Evolutionary conservation across 2,888 invertebrate genomes (phyloP).

Genomic region (Papilio protenor): DNA sequence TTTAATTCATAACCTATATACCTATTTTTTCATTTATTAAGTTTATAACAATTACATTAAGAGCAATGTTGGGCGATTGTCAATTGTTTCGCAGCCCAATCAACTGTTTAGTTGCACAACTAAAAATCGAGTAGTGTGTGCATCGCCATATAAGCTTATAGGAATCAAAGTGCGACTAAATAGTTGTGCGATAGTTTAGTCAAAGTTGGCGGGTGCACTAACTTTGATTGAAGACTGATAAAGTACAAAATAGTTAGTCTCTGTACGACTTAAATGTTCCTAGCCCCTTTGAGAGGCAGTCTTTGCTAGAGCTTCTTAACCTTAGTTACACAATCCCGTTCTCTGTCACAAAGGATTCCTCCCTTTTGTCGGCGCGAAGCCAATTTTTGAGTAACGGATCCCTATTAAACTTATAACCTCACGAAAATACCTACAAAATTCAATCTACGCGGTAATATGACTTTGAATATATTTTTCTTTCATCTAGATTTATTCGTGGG

Average conservation of each 20-base stretch:
- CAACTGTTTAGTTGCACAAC: too few relatives aligned
- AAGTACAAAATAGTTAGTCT: constrained; percentile 10
- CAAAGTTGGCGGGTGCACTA: too few relatives aligned
- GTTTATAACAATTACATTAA: too few relatives aligned
- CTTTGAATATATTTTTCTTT: constrained; percentile 25
- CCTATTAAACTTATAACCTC: constrained; percentile 53
- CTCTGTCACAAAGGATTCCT: constrained; percentile 54
- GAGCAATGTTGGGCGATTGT: too few relatives aligned
- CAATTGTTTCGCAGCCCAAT: too few relatives aligned
- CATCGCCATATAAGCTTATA: too few relatives aligned
- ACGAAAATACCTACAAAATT: constrained; percentile 19
- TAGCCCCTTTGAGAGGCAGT: constrained; percentile 46
- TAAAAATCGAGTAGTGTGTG: too few relatives aligned
- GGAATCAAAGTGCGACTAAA: too few relatives aligned
- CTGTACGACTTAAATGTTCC: constrained; percentile 25
- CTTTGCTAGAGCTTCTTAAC: constrained; percentile 52
- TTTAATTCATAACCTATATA: not conserved
- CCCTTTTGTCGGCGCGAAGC: constrained; percentile 54
- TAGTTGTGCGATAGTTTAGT: too few relatives aligned
- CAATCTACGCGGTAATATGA: constrained; percentile 18
- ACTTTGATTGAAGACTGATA: not conserved
- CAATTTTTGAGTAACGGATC: constrained; percentile 55
- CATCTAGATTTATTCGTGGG: not conserved
- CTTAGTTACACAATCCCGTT: constrained; percentile 54
- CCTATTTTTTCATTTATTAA: too few relatives aligned